Percentiles rank a stretch among this genome's conserved stretches.
These are phyloP conservation scores for Drosophila ambigua DNA, from an alignment of 1,140 invertebrate genomes.

Conservation along the genomic window DNA sequence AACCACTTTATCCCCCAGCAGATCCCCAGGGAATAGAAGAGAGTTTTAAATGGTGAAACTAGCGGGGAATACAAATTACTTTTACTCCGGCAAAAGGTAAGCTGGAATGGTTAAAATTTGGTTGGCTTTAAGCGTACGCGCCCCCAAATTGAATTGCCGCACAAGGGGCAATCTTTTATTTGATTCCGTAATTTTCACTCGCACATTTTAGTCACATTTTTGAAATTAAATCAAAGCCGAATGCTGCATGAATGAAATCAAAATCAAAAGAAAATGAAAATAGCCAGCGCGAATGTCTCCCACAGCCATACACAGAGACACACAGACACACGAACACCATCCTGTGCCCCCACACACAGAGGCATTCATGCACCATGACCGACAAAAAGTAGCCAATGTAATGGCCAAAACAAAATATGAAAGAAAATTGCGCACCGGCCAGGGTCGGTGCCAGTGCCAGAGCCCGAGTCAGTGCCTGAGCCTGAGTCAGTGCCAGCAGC, in stretches of 20 bases:
- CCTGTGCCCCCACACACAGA: conserved; percentile 3
- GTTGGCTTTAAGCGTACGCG: conserved; percentile 15
- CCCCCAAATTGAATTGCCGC: conserved; percentile 24
- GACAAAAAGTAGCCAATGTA: conserved; percentile 74
- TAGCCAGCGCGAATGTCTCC: conserved; percentile 48
- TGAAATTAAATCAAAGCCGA: conserved; percentile 68
- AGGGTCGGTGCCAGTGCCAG: conserved; percentile 30
- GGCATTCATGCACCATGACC: conserved; percentile 38
- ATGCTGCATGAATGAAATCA: conserved; percentile 58
- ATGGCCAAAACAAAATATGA: conserved; percentile 74
- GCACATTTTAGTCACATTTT: conserved; percentile 73
- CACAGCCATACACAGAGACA: conserved; percentile 29
- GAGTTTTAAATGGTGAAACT: conserved; percentile 17
- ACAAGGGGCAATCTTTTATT: conserved; percentile 24
- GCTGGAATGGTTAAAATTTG: conserved; percentile 7
- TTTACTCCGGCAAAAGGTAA: conserved; percentile 6
- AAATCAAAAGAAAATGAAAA: conserved; percentile 64
- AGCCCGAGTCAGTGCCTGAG: conserved; percentile 21
- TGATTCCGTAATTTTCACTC: conserved; percentile 57
- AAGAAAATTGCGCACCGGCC: conserved; percentile 52
- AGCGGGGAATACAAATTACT: conserved; percentile 21
- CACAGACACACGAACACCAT: conserved; percentile 9
- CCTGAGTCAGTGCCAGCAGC: conserved; percentile 8
- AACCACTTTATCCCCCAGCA: neutral
- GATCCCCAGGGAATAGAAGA: conserved; percentile 12